Conservation (phyloP, 2,113 vertebrate genomes). For the Ptychochromis oligacanthus region DNA sequence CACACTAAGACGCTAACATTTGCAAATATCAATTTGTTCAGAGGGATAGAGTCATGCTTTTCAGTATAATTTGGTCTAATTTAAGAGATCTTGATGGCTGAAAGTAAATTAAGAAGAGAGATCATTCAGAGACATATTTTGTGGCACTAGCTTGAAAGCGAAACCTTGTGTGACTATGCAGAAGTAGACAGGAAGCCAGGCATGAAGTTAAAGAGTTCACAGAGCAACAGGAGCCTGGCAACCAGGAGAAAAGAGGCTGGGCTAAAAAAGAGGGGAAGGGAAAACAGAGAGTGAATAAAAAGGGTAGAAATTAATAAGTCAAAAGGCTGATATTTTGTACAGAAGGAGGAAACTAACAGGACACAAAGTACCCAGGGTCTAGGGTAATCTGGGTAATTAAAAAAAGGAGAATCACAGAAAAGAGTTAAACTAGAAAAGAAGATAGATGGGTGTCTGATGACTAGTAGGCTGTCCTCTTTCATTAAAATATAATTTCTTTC, state of each 20-base stretch:
- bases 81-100: slow-evolving; percentile 20
- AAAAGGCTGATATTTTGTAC: slow-evolving; percentile 45
- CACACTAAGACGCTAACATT: slow-evolving; percentile 7
- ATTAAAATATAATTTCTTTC: slow-evolving; percentile 22
- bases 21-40: slow-evolving; percentile 22
- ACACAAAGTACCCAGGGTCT: slow-evolving; percentile 39
- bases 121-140: slow-evolving; percentile 25
- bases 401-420: slow-evolving; percentile 42
- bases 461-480: slow-evolving; percentile 36
- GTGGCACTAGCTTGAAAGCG: slow-evolving; percentile 39
- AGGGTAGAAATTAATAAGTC: slow-evolving; percentile 30
- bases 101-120: not conserved
- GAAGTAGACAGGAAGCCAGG: slow-evolving; percentile 71
- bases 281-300: slow-evolving; percentile 44
- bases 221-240: slow-evolving; percentile 71
- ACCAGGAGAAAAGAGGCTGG: slow-evolving; percentile 56
- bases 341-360: slow-evolving; percentile 35
- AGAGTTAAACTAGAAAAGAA: slow-evolving; percentile 10
- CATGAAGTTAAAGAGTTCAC: slow-evolving; percentile 74
- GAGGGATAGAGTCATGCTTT: slow-evolving; percentile 2
- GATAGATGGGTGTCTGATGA: slow-evolving; percentile 25
- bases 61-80: slow-evolving; percentile 12
- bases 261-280: slow-evolving; percentile 41
- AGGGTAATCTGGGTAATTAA: slow-evolving; percentile 43
- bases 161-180: slow-evolving; percentile 61